phyloP scores from a whole-genome alignment of 2,797 vertebrate species.

The Emydoidea blandingii region DNA sequence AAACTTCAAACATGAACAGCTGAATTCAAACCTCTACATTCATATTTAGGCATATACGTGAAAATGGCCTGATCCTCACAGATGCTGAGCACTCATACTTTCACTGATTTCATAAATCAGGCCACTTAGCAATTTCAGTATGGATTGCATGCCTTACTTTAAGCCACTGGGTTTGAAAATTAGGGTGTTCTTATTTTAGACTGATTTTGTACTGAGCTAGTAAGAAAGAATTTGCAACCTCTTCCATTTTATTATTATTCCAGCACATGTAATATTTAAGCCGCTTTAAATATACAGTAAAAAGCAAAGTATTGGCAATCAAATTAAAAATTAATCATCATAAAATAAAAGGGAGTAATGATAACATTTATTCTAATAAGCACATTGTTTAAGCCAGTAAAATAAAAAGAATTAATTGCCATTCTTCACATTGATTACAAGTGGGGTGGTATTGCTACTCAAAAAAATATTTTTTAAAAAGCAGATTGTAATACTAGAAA shows the following conservation, averaged over 20 bases:
- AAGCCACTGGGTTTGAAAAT: neutral
- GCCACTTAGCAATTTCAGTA: neutral
- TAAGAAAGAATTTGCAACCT: neutral
- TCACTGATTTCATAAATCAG: neutral
- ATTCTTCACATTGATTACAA: slow-evolving; percentile 51
- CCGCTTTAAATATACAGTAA: slow-evolving; percentile 56
- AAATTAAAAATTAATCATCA: slow-evolving; percentile 74
- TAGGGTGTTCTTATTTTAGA: neutral
- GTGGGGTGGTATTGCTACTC: neutral
- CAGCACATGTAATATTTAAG: slow-evolving; percentile 46
- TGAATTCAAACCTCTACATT: neutral
- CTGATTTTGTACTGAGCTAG: neutral
- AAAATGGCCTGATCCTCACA: neutral
- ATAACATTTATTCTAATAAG: slow-evolving; percentile 71
- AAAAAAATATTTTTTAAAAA: neutral
- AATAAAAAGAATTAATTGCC: slow-evolving; percentile 70
- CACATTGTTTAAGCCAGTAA: slow-evolving; percentile 59
- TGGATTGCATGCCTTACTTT: neutral
- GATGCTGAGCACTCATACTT: neutral
- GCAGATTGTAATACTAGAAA: neutral
- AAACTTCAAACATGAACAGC: neutral
- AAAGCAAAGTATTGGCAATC: slow-evolving; percentile 51
- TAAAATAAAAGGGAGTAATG: slow-evolving; percentile 63
- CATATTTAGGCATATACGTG: neutral
- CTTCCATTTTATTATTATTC: slow-evolving; percentile 41